phyloP scores from a whole-genome alignment of 1,140 invertebrate species.

The Pseudobourletiella spinata region DNA sequence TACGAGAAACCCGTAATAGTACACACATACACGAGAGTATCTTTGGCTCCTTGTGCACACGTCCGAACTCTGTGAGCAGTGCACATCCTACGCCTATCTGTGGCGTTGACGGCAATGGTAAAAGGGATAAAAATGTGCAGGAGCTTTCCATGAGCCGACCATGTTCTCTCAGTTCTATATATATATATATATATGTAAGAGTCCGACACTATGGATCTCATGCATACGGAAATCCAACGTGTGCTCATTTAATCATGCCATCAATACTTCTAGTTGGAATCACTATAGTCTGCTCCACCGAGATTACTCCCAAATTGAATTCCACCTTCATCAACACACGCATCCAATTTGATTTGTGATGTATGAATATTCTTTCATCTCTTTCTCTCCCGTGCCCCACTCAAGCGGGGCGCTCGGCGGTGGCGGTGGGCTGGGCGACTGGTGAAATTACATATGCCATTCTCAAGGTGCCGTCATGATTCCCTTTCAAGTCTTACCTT shows the following conservation, averaged over 20 bases:
- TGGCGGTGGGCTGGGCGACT: neutral
- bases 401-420: neutral
- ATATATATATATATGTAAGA: no score
- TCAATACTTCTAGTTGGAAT: neutral
- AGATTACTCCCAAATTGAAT: constrained; percentile 12
- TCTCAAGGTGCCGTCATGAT: neutral
- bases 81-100: no score
- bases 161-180: no score
- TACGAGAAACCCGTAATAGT: no score
- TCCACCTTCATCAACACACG: constrained; percentile 8
- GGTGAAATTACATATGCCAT: constrained; percentile 4
- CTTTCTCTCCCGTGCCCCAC: neutral
- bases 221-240: no score
- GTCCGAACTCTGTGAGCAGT: no score
- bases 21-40: no score
- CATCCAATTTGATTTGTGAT: constrained; percentile 3
- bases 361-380: constrained; percentile 7
- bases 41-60: no score
- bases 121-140: no score
- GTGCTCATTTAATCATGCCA: constrained; percentile 9
- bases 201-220: no score
- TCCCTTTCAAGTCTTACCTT: neutral
- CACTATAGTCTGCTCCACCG: neutral
- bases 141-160: no score
- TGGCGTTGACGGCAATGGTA: no score